phyloP scores from a whole-genome alignment of 1,140 invertebrate species.

The Drosophila guanche region DNA sequence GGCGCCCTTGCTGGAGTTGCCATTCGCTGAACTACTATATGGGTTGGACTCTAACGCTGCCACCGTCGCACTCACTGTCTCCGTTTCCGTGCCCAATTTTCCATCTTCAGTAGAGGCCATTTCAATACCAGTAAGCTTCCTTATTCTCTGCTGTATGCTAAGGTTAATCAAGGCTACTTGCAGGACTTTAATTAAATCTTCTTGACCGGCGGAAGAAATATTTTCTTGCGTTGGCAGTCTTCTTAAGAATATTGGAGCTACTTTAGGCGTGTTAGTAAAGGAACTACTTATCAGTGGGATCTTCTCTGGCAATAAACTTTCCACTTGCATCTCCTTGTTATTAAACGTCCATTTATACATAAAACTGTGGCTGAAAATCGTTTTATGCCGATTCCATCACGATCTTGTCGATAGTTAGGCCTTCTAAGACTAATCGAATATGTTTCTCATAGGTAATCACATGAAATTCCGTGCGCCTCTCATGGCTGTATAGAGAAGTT shows the following conservation, averaged over 20 bases:
- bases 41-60: slow-evolving; percentile 13
- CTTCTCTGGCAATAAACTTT: slow-evolving; percentile 28
- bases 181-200: slow-evolving; percentile 9
- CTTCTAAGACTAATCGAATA: not conserved
- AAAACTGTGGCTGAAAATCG: slow-evolving; percentile 5
- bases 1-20: not conserved
- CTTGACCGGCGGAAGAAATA: not conserved
- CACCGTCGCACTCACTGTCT: slow-evolving; percentile 3
- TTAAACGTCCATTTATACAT: slow-evolving; percentile 14
- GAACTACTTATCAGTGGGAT: slow-evolving; percentile 67
- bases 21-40: slow-evolving; percentile 3
- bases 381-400: slow-evolving; percentile 1
- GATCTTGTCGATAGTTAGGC: not conserved
- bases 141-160: not conserved
- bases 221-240: slow-evolving; percentile 12
- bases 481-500: too few relatives aligned
- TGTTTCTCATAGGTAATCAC: too few relatives aligned
- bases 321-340: slow-evolving; percentile 66
- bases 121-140: slow-evolving; percentile 5
- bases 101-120: slow-evolving; percentile 57
- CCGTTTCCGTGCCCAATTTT: slow-evolving; percentile 13
- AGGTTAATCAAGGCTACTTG: slow-evolving; percentile 1
- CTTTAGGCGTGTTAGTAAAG: slow-evolving; percentile 45
- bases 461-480: too few relatives aligned
- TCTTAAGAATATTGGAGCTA: slow-evolving; percentile 32